Evolutionary conservation across 2,888 invertebrate species (phyloP).

Genomic region (Rhingia campestris): DNA sequence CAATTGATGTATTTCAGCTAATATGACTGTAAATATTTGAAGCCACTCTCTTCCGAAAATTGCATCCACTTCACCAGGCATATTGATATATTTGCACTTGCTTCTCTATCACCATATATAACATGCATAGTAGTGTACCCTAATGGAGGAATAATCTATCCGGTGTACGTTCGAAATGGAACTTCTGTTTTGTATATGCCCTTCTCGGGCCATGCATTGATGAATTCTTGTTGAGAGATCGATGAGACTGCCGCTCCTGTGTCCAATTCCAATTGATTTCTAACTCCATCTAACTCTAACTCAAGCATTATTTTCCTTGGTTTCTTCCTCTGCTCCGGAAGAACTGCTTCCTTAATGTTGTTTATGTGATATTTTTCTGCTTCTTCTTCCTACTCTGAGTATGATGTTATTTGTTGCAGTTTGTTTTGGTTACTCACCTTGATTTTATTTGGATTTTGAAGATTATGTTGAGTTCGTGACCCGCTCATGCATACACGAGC

Average conservation of each 20-base stretch:
- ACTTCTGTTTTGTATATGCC: conserved; percentile 1
- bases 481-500: conserved; percentile 26
- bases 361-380: conserved; percentile 13
- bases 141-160: conserved; percentile 25
- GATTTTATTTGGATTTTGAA: not conserved
- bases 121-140: conserved; percentile 39
- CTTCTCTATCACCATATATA: conserved; percentile 4
- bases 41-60: conserved; percentile 45
- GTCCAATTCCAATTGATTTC: conserved; percentile 29
- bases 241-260: conserved; percentile 42
- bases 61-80: conserved; percentile 39
- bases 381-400: conserved; percentile 1
- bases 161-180: conserved; percentile 39
- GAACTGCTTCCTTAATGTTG: not conserved
- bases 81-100: conserved; percentile 34
- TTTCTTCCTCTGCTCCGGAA: conserved; percentile 7
- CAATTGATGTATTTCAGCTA: conserved; percentile 25
- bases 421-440: conserved; percentile 9
- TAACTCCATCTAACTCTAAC: conserved; percentile 28
- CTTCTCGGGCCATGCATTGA: conserved; percentile 6
- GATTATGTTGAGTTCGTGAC: not conserved
- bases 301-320: conserved; percentile 23
- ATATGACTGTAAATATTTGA: conserved; percentile 6
- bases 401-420: conserved; percentile 12
- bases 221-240: conserved; percentile 35